These are phyloP conservation scores for Elegia similella DNA, from an alignment of 2,888 invertebrate genomes.

Conservation along the genomic window DNA sequence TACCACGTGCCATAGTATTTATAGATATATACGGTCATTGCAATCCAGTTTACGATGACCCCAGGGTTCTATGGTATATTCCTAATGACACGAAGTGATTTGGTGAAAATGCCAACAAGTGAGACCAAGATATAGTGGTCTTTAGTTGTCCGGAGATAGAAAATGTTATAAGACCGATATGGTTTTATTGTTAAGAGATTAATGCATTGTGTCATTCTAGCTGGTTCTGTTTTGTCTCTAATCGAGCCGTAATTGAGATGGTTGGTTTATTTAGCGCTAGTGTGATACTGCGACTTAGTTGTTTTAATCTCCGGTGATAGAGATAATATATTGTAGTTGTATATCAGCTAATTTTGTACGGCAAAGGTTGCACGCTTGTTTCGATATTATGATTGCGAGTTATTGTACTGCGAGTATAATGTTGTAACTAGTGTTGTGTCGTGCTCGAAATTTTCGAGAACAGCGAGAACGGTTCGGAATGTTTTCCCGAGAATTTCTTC, in stretches of 20 bases:
- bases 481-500: no score
- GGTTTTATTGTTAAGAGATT: conserved; percentile 34
- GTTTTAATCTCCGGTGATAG: background rate
- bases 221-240: conserved; percentile 28
- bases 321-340: background rate
- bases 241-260: background rate
- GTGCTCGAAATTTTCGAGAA: no score
- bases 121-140: conserved; percentile 31
- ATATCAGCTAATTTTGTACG: background rate
- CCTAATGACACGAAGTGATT: background rate
- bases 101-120: background rate
- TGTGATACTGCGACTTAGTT: background rate
- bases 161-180: conserved; percentile 31
- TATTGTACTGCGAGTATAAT: background rate
- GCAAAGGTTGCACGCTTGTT: background rate
- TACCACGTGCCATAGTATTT: conserved; percentile 56
- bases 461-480: no score
- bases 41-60: conserved; percentile 40
- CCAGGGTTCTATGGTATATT: conserved; percentile 21
- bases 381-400: background rate
- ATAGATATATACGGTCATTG: conserved; percentile 35
- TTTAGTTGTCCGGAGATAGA: conserved; percentile 33
- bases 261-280: background rate
- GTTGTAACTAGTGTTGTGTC: no score
- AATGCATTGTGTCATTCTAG: conserved; percentile 33